Evolutionary conservation across 2,888 invertebrate genomes (phyloP).

Genomic region (Drepanosiphum platanoidis): DNA sequence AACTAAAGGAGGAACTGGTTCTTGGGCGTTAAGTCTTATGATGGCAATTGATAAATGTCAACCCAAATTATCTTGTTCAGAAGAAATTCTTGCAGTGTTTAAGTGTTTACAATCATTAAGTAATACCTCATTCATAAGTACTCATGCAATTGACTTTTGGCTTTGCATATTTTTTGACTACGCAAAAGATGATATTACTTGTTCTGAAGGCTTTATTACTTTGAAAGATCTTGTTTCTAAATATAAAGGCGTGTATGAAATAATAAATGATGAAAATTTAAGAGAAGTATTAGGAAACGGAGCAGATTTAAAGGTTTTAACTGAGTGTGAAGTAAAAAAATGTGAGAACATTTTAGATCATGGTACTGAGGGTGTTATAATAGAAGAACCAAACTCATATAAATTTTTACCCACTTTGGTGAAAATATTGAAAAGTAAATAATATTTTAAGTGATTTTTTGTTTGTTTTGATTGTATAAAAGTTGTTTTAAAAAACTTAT

Average conservation of each 20-base stretch:
- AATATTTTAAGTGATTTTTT: background rate
- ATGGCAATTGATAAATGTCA: background rate
- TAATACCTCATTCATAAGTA: slow-evolving; percentile 12
- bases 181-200: background rate
- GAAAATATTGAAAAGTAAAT: slow-evolving; percentile 14
- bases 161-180: background rate
- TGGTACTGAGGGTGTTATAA: background rate
- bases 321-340: slow-evolving; percentile 22
- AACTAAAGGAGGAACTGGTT: slow-evolving; percentile 49
- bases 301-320: background rate
- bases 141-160: slow-evolving; percentile 37
- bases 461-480: too few relatives aligned
- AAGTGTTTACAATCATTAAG: slow-evolving; percentile 35
- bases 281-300: background rate
- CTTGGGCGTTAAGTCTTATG: slow-evolving; percentile 50
- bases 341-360: slow-evolving; percentile 21
- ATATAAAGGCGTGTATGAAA: background rate
- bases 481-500: background rate
- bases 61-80: background rate
- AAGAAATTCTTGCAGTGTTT: slow-evolving; percentile 12
- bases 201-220: slow-evolving; percentile 18
- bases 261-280: background rate
- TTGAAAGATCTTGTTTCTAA: slow-evolving; percentile 19
- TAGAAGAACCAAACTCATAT: slow-evolving; percentile 27
- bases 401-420: slow-evolving; percentile 21